A percentile compares a stretch with the other conserved stretches of the same genome.
Evolutionary conservation across 2,888 invertebrate genomes (phyloP).

Genomic region (Hipparchia semele): DNA sequence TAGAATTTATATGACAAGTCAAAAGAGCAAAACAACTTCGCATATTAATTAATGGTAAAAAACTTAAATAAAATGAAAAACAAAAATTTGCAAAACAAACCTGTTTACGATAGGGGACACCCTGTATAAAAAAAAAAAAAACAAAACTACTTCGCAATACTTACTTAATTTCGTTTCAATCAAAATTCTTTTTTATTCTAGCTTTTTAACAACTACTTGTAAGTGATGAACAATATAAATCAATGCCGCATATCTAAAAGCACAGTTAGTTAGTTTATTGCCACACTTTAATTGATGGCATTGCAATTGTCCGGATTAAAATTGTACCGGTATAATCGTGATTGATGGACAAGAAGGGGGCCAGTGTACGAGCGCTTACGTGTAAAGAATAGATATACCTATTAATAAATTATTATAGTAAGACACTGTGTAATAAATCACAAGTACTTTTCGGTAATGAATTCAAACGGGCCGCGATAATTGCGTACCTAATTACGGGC

Average conservation of each 20-base stretch:
- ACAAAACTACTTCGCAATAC: too few species aligned
- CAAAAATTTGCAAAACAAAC: too few species aligned
- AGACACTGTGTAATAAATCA: conserved; percentile 76
- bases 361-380: conserved; percentile 49
- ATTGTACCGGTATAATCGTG: conserved; percentile 55
- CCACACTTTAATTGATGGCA: conserved; percentile 35
- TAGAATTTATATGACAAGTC: too few species aligned
- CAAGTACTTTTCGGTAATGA: conserved; percentile 74
- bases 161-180: too few species aligned
- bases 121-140: too few species aligned
- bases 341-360: conserved; percentile 52
- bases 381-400: conserved; percentile 64
- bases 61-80: too few species aligned
- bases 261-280: conserved; percentile 1
- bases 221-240: background rate
- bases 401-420: conserved; percentile 51
- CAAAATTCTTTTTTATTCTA: too few species aligned
- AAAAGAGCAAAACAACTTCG: too few species aligned
- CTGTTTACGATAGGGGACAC: too few species aligned
- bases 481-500: conserved; percentile 80
- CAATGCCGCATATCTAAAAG: background rate
- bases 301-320: conserved; percentile 53
- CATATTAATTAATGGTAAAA: too few species aligned
- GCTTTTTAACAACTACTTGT: too few species aligned
- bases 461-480: conserved; percentile 80